Evolutionary conservation across 2,888 invertebrate genomes (phyloP).

Genomic region (Orthosia cruda): DNA sequence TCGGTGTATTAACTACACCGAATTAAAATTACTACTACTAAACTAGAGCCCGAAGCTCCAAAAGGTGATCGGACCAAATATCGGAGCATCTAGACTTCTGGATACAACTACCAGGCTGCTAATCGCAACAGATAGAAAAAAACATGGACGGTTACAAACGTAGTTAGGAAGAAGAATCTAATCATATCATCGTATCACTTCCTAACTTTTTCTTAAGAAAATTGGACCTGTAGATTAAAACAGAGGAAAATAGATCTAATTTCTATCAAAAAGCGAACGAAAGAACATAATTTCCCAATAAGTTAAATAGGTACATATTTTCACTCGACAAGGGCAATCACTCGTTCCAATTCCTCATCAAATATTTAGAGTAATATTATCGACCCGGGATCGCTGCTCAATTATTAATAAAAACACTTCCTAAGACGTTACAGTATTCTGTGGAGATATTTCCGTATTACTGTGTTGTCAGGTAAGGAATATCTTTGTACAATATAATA

Average conservation of each 20-base stretch:
- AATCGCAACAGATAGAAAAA: no score
- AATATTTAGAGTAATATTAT: constrained; percentile 51
- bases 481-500: constrained; percentile 12
- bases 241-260: background rate
- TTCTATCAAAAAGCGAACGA: background rate
- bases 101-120: no score
- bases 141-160: no score
- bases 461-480: constrained; percentile 3
- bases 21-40: no score
- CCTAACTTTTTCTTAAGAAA: background rate
- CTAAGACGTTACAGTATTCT: constrained; percentile 20
- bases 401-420: constrained; percentile 52
- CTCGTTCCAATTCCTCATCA: constrained; percentile 23
- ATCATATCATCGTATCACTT: no score
- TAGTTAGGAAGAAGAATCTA: no score
- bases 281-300: constrained; percentile 11
- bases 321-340: background rate
- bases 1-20: no score
- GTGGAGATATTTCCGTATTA: constrained; percentile 21
- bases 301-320: constrained; percentile 19
- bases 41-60: no score
- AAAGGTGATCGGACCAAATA: no score
- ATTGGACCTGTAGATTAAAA: background rate
- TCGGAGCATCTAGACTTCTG: no score
- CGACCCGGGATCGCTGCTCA: constrained; percentile 5